Percentiles rank a stretch among this genome's conserved stretches.
Evolutionary conservation across 2,797 vertebrate genomes (phyloP).

Genomic region (Alauda arvensis): DNA sequence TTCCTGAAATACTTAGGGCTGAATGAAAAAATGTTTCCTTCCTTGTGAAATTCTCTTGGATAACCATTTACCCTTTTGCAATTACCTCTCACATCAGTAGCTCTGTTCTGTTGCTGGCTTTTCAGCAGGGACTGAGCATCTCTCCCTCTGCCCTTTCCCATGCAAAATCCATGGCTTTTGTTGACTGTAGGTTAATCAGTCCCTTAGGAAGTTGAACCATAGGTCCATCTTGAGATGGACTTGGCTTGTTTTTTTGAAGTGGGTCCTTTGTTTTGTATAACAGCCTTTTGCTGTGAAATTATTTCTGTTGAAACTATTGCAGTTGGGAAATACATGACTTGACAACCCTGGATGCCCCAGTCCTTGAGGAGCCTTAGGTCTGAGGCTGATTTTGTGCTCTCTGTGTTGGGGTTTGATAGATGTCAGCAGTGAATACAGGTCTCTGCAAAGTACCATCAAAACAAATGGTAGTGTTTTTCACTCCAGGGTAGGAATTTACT

Average conservation of each 20-base stretch:
- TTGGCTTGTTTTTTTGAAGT: neutral
- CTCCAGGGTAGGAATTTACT: neutral
- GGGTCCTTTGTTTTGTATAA: neutral
- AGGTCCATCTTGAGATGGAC: neutral
- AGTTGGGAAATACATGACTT: neutral
- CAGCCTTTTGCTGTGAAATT: neutral
- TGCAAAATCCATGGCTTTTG: neutral
- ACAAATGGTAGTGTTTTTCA: neutral
- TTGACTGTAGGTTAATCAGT: neutral
- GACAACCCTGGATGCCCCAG: neutral
- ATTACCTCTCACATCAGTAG: neutral
- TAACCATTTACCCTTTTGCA: conserved; percentile 2
- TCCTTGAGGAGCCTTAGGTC: neutral
- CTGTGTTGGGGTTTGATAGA: neutral
- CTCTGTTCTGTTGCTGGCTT: neutral
- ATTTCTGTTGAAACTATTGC: neutral
- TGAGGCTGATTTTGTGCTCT: neutral
- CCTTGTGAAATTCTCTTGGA: neutral
- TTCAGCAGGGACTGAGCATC: neutral
- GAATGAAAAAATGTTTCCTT: conserved; percentile 5
- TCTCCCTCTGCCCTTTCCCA: neutral
- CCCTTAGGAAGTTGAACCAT: neutral
- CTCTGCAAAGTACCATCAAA: neutral
- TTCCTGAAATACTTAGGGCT: neutral
- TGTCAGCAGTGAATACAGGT: neutral